Base-by-base conservation (phyloP, 2,888 invertebrate genomes). In the Itoplectis maculator region DNA sequence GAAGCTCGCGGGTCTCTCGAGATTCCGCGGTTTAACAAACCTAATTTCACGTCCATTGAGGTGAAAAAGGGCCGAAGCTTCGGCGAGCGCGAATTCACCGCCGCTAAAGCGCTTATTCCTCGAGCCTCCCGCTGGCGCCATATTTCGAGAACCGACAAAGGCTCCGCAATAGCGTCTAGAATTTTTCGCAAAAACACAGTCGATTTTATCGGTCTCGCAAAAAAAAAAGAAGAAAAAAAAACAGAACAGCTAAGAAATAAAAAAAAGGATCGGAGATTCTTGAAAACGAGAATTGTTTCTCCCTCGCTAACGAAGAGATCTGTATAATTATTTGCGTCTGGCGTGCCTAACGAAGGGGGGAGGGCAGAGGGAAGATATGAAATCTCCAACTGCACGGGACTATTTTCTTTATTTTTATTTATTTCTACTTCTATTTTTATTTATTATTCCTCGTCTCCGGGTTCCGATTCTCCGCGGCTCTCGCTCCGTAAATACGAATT, bases 1-100 rank as follows among this genome's bases (percentile, higher is more conserved):
- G 37, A 47, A 59, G 35, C 66, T 66, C 66, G 11, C 70, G 61
- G 37, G 23, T 29, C 59, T 45, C 47, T 54, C 37, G 18, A 37
- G 59, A 59, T 68, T 76, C 40, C 59, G 9, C 59, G 56, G 68
- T 61, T 68, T 76, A 76, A 76, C 76, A 68, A 76, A 76, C 76
- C 76, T 76, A 76, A 76, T 76, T 76, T 37, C 37, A n/a, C 47
- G 47, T 76, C 56, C 42, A 42, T 37, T 37, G 47, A 45, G 20
- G 9, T 15, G 47, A 68, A 49, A 35, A 56, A 72, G 35, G 54
- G 11, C 18, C 35, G n/a, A 54, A 35, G 11, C 47, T 54, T 66
- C 20, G 29, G 49, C 29, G 47, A 23, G 3, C 29, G 29, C 65
- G 49, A 20, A 65, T 42, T 56, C 42, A 45, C 70, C 70, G 15